A percentile compares a stretch with the other conserved stretches of the same genome.
These are phyloP conservation scores for Sebastiscus tertius DNA, from an alignment of 2,797 vertebrate genomes.

Conservation along the genomic window DNA sequence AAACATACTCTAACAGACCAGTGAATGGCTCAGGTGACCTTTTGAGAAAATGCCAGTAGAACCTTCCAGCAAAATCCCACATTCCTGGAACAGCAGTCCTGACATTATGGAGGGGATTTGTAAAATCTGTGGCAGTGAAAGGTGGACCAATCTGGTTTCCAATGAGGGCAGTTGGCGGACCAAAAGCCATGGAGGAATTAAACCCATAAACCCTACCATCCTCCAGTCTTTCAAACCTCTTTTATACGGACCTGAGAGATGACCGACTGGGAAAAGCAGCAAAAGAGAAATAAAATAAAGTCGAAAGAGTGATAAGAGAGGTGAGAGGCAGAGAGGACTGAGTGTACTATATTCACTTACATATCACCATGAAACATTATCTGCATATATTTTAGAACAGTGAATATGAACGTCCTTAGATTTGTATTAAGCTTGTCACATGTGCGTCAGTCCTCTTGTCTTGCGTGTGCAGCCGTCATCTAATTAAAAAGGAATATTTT, in stretches of 20 bases:
- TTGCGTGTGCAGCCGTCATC: not conserved
- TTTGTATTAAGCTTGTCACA: slow-evolving; percentile 10
- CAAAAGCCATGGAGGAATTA: slow-evolving; percentile 34
- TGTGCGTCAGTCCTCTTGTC: not conserved
- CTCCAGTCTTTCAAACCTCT: slow-evolving; percentile 2
- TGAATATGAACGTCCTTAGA: not conserved
- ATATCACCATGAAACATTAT: not conserved
- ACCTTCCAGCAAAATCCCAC: slow-evolving; percentile 62
- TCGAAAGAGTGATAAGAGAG: not conserved
- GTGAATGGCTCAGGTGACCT: slow-evolving; percentile 58
- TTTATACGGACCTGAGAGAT: slow-evolving; percentile 3
- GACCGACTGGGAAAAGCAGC: not conserved
- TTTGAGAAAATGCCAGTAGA: slow-evolving; percentile 68
- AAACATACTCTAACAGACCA: slow-evolving; percentile 33
- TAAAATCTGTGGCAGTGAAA: slow-evolving; percentile 44
- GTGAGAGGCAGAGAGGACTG: not conserved
- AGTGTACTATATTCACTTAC: not conserved
- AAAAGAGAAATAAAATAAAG: slow-evolving; percentile 2
- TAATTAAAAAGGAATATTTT: slow-evolving; percentile 16
- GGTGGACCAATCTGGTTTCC: slow-evolving; percentile 31
- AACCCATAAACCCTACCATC: not conserved
- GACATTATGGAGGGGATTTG: slow-evolving; percentile 65
- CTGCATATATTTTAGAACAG: not conserved
- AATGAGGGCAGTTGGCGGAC: slow-evolving; percentile 16
- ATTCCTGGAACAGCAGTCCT: slow-evolving; percentile 46